A percentile compares a stretch with the other conserved stretches of the same genome.
Evolutionary conservation across 2,113 vertebrate genomes (phyloP).

Genomic region (Mixornis gularis): DNA sequence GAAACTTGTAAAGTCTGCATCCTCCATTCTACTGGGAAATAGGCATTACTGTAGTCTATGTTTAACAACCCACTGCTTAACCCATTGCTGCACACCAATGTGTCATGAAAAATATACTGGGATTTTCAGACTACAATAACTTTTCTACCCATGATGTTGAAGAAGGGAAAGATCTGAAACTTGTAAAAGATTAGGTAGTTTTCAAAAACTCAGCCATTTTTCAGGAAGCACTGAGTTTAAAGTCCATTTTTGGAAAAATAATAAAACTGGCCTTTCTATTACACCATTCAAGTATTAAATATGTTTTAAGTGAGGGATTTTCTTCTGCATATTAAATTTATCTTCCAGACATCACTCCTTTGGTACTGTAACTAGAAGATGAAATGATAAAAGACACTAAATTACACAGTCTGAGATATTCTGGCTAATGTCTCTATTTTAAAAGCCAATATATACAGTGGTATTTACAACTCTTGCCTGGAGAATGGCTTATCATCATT

Average conservation of each 20-base stretch:
- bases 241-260: constrained; percentile 24
- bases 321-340: neutral
- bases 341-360: constrained; percentile 25
- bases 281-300: neutral
- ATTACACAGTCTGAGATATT: constrained; percentile 17
- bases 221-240: neutral
- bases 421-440: constrained; percentile 3
- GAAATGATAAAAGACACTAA: constrained; percentile 40
- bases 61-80: neutral
- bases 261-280: neutral
- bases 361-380: neutral
- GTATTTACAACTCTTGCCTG: constrained; percentile 38
- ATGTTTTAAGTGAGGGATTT: constrained; percentile 6
- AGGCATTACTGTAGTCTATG: neutral
- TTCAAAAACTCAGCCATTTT: neutral
- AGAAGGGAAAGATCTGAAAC: neutral
- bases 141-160: neutral
- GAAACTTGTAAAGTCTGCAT: constrained; percentile 15
- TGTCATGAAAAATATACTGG: neutral
- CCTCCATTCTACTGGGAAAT: neutral
- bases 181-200: neutral
- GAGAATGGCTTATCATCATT: constrained; percentile 5
- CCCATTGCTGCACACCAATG: neutral
- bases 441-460: constrained; percentile 34
- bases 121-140: neutral